Evolutionary conservation across 2,113 vertebrate genomes (phyloP).

Genomic region (Muntiacus muntjak): DNA sequence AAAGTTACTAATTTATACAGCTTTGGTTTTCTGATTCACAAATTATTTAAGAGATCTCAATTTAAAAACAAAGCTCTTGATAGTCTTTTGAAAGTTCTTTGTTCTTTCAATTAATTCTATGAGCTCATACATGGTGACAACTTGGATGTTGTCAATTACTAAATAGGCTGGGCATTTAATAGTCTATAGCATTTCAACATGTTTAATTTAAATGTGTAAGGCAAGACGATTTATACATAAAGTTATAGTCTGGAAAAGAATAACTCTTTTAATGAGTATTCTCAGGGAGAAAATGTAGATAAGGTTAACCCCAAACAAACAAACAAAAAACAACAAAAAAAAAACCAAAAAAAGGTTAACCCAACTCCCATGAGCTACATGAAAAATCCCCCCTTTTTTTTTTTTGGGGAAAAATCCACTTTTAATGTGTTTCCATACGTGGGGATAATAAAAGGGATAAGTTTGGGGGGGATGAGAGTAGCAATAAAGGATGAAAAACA

Average conservation of each 20-base stretch:
- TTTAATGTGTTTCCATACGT: neutral
- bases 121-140: neutral
- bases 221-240: neutral
- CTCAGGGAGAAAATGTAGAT: neutral
- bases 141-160: neutral
- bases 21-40: neutral
- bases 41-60: neutral
- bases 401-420: neutral
- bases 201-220: neutral
- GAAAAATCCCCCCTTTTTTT: no score
- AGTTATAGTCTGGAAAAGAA: neutral
- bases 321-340: no score
- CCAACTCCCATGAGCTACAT: neutral
- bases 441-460: neutral
- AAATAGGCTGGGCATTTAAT: neutral
- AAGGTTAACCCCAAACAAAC: neutral
- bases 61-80: neutral
- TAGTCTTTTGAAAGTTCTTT: neutral
- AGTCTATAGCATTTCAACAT: neutral
- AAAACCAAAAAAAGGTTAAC: neutral
- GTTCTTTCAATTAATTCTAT: neutral
- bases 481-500: neutral
- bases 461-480: neutral
- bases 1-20: neutral
- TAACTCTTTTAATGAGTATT: neutral